phyloP scores from a whole-genome alignment of 2,888 invertebrate species.

The Baccha elongata region DNA sequence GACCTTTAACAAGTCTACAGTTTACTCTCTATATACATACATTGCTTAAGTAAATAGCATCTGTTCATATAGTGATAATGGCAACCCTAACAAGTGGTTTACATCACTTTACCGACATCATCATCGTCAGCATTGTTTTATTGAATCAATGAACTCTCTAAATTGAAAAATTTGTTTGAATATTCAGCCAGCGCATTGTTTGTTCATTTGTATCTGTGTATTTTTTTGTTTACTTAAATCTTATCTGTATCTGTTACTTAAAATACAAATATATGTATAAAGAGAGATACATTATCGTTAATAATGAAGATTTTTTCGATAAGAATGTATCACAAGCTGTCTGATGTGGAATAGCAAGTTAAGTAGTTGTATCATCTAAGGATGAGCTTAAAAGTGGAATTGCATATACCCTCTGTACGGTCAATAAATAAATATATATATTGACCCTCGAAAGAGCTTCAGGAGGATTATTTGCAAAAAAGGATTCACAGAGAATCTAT shows the following conservation, averaged over 20 bases:
- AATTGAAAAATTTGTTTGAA: slow-evolving; percentile 69
- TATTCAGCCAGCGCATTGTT: slow-evolving; percentile 41
- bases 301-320: background rate
- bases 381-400: background rate
- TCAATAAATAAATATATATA: background rate
- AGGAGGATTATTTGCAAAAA: slow-evolving; percentile 24
- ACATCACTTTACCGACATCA: slow-evolving; percentile 26
- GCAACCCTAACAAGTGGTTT: slow-evolving; percentile 10
- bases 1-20: slow-evolving; percentile 65
- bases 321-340: background rate
- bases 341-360: background rate
- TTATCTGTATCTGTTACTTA: slow-evolving; percentile 28
- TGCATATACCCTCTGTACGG: background rate
- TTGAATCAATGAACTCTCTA: slow-evolving; percentile 73
- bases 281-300: slow-evolving; percentile 22
- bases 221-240: slow-evolving; percentile 26
- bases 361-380: no score
- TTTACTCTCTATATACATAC: background rate
- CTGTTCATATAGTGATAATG: background rate
- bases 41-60: slow-evolving; percentile 3
- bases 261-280: no score
- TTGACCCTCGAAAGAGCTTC: slow-evolving; percentile 1
- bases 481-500: background rate
- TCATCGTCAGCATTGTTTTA: slow-evolving; percentile 58
- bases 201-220: slow-evolving; percentile 18